A percentile compares a stretch with the other conserved stretches of the same genome.
Evolutionary conservation across 2,888 invertebrate genomes (phyloP).

Genomic region (Cryptus armator): DNA sequence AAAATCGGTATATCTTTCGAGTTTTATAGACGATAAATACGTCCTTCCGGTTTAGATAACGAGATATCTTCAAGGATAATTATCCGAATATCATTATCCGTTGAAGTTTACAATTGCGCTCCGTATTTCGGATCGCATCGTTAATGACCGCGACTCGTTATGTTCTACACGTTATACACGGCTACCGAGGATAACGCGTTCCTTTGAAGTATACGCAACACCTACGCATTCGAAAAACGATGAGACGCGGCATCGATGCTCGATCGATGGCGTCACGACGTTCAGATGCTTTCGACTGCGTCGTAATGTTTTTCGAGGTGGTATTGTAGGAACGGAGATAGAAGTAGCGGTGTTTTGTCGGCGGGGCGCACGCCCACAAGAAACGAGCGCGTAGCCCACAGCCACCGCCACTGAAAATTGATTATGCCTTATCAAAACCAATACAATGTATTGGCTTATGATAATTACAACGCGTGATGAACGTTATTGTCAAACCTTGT

Average conservation of each 20-base stretch:
- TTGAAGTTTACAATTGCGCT: too few species aligned
- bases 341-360: slow-evolving; percentile 28
- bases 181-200: neutral
- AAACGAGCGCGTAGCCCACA: slow-evolving; percentile 53
- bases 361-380: slow-evolving; percentile 49
- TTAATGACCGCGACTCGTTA: too few species aligned
- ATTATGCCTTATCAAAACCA: slow-evolving; percentile 66
- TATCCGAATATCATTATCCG: too few species aligned
- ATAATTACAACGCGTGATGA: neutral
- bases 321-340: neutral
- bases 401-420: slow-evolving; percentile 62
- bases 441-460: neutral
- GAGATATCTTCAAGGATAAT: neutral
- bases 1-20: neutral
- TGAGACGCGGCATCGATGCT: slow-evolving; percentile 15
- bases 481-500: neutral
- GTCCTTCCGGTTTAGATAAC: neutral
- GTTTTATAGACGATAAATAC: neutral
- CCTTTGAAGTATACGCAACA: neutral
- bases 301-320: slow-evolving; percentile 33
- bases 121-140: too few species aligned
- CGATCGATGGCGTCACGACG: slow-evolving; percentile 9
- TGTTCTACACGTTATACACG: too few species aligned
- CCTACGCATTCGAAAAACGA: slow-evolving; percentile 14
- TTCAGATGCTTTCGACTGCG: slow-evolving; percentile 27